phyloP scores from a whole-genome alignment of 1,140 invertebrate species.

The Hyles vespertilio region DNA sequence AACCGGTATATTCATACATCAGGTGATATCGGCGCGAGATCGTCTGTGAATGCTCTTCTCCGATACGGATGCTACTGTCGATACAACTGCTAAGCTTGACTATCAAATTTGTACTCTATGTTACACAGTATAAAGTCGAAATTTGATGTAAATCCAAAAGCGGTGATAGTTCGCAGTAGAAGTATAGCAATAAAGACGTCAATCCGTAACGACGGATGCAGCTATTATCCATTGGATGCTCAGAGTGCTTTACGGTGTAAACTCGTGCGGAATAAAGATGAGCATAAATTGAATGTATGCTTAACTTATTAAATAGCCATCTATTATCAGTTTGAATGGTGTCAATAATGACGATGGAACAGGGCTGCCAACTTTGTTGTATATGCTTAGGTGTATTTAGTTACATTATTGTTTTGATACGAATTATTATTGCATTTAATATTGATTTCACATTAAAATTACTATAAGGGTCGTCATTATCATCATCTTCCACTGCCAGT shows the following conservation, averaged over 20 bases:
- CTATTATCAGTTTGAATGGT: slow-evolving; percentile 1
- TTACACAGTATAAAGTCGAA: slow-evolving; percentile 6
- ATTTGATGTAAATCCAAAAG: not conserved
- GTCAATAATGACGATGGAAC: not conserved
- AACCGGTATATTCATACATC: slow-evolving; percentile 38
- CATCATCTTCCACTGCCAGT: too few species aligned
- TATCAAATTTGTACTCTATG: slow-evolving; percentile 1
- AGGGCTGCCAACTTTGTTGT: not conserved
- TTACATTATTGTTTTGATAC: not conserved
- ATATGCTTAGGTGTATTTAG: too few species aligned
- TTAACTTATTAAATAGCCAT: too few species aligned
- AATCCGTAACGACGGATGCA: slow-evolving; percentile 36
- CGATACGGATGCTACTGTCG: slow-evolving; percentile 1
- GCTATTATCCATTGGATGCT: slow-evolving; percentile 31
- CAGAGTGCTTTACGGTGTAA: slow-evolving; percentile 35
- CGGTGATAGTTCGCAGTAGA: slow-evolving; percentile 19
- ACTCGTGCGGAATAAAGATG: slow-evolving; percentile 29
- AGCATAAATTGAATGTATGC: not conserved
- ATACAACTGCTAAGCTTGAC: not conserved
- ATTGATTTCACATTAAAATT: too few species aligned
- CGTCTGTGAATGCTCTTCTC: slow-evolving; percentile 16
- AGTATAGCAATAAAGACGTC: slow-evolving; percentile 36
- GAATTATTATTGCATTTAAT: too few species aligned
- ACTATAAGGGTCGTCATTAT: too few species aligned
- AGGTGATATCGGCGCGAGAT: slow-evolving; percentile 28